Evolutionary conservation across 2,113 vertebrate genomes (phyloP).

Genomic region (Bungarus multicinctus): DNA sequence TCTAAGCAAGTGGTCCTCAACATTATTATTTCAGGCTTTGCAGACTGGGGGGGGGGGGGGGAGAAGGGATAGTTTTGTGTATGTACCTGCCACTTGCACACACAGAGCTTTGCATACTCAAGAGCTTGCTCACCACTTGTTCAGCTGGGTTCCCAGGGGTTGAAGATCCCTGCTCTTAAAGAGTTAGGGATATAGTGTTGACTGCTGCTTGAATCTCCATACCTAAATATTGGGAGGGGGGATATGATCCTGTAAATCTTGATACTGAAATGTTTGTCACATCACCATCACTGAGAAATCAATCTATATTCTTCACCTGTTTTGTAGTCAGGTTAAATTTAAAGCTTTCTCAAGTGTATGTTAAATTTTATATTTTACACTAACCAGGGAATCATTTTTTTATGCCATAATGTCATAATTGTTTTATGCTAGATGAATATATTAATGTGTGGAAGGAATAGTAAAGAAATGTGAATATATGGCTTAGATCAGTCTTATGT

Average conservation of each 20-base stretch:
- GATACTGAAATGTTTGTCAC: neutral
- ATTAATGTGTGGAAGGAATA: neutral
- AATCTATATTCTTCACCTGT: neutral
- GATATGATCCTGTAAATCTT: neutral
- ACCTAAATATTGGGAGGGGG: neutral
- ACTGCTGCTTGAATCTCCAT: neutral
- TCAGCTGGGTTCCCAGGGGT: neutral
- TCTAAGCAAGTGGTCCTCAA: neutral
- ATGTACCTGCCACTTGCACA: too few species aligned
- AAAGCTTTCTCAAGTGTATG: neutral
- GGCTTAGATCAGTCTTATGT: neutral
- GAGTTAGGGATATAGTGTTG: neutral
- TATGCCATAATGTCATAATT: neutral
- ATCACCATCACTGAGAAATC: neutral
- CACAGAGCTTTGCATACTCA: neutral
- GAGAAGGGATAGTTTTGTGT: neutral
- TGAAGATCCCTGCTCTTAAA: neutral
- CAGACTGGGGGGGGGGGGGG: neutral
- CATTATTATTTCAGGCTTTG: neutral
- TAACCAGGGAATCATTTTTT: neutral
- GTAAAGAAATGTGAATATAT: neutral
- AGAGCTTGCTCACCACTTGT: neutral
- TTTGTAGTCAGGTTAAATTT: neutral
- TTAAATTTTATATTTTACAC: neutral
- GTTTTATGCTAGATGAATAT: neutral